Evolutionary conservation across 2,113 vertebrate species (phyloP), one percentile per base, ranked within the genome.

Genomic region (Thinocorus orbignyianus): DNA sequence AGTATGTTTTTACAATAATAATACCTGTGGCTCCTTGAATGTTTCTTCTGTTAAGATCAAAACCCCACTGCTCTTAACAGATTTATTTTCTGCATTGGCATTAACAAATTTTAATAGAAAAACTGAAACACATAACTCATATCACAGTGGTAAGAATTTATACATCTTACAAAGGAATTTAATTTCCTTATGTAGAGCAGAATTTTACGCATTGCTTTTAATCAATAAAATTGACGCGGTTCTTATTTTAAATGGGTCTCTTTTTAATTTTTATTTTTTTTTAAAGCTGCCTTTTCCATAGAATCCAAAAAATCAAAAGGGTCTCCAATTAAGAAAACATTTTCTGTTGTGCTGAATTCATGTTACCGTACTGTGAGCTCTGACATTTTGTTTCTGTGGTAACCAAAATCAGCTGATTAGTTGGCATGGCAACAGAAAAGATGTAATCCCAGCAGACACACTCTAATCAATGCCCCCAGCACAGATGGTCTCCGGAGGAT

Each of bases 401-500:
- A 99, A 99, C 99, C 98, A 97, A 98, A 98, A 99, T 99, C 99
- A 99, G 99, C 99, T 99, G 99, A 99, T 99, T 99, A 99, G 99
- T 99, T 99, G 99, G 99, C 99, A 99, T 99, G 99, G 99, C 99
- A 99, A 99, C 99, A 98, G 99, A 98, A 99, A 99, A 99, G 99
- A 99, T 99, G 99, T 99, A 99, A 99, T 99, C 99, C 99, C 99
- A 98, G 98, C 98, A 99, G 99, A 99, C 99, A 99, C 98, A 99
- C 99, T 99, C 99, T 99, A 99, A 99, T 99, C 99, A 99, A 99
- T 99, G 99, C 99, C 99, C 99, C 99, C 99, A 99, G 99, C 98
- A 98, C 99, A 99, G 99, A 99, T 99, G 99, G 98, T 99, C 99
- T 99, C 99, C 97, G 97, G 99, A 99, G 99, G 99, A 99, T 99